Percentiles rank a stretch among this genome's conserved stretches.
phyloP scores from a whole-genome alignment of 2,797 vertebrate genomes.

The Hybognathus amarus region DNA sequence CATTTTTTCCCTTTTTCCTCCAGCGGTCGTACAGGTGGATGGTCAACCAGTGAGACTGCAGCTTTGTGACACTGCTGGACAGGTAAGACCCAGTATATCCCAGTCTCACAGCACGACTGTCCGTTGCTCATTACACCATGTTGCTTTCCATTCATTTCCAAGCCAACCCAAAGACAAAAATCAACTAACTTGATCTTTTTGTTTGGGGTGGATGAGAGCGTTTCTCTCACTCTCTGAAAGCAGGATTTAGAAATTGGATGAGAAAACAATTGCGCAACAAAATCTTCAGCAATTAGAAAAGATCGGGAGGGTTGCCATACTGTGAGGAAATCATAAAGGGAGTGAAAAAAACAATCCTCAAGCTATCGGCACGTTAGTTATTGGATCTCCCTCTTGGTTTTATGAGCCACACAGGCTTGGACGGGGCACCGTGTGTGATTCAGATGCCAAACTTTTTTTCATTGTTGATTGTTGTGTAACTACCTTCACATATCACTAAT shows the following conservation, averaged over 20 bases:
- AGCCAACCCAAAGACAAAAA: background rate
- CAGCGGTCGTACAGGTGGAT: conserved; percentile 86
- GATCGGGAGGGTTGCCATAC: conserved; percentile 42
- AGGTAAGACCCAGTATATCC: conserved; percentile 74
- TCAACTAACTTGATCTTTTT: background rate
- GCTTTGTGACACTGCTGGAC: conserved; percentile 87
- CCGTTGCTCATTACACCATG: background rate
- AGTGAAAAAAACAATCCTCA: conserved; percentile 33
- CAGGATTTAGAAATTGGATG: conserved; percentile 17
- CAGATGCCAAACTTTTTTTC: conserved; percentile 39
- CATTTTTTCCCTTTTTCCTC: conserved; percentile 43
- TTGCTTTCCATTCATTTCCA: background rate
- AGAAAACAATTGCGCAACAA: conserved; percentile 21
- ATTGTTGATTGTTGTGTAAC: conserved; percentile 56
- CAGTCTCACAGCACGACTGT: background rate
- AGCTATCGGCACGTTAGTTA: conserved; percentile 27
- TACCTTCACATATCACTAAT: conserved; percentile 23
- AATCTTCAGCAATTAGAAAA: conserved; percentile 45
- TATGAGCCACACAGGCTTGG: conserved; percentile 14
- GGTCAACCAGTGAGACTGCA: conserved; percentile 83
- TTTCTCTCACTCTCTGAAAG: conserved; percentile 20
- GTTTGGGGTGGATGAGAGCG: conserved; percentile 1
- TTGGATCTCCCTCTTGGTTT: background rate
- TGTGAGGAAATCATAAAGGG: conserved; percentile 46
- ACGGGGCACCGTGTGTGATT: conserved; percentile 35